These are phyloP conservation scores for Uromys caudimaculatus DNA, from an alignment of 2,797 vertebrate species.

Conservation along the genomic window DNA sequence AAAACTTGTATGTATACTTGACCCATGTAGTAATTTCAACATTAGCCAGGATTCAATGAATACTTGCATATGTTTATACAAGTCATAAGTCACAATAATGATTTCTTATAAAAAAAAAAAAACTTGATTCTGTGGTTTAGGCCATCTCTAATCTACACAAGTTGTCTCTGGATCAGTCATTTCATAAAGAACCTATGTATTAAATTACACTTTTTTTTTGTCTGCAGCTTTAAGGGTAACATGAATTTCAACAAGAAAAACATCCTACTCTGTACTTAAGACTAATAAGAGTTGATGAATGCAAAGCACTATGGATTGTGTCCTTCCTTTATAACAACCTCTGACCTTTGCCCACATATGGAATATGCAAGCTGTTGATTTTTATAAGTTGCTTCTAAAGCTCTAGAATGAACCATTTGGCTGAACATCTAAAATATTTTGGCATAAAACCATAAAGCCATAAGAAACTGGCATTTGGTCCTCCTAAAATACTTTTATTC, in stretches of 20 bases:
- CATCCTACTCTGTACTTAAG: conserved; percentile 40
- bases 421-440: conserved; percentile 71
- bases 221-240: conserved; percentile 45
- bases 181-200: conserved; percentile 11
- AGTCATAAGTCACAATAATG: conserved; percentile 53
- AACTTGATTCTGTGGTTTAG: conserved; percentile 58
- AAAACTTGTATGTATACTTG: conserved; percentile 30
- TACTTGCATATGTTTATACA: conserved; percentile 55
- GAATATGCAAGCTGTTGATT: conserved; percentile 57
- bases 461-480: conserved; percentile 74
- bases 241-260: conserved; percentile 64
- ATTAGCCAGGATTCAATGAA: conserved; percentile 57
- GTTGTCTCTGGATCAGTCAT: conserved; percentile 52
- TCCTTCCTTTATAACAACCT: conserved; percentile 40
- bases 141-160: conserved; percentile 57
- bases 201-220: conserved; percentile 20
- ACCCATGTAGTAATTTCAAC: conserved; percentile 52
- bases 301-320: conserved; percentile 40
- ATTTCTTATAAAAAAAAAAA: conserved; percentile 65
- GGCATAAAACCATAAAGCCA: conserved; percentile 70
- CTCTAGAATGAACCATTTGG: conserved; percentile 66
- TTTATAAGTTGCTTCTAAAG: conserved; percentile 69
- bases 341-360: conserved; percentile 45
- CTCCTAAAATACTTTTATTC: conserved; percentile 67
- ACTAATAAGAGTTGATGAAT: conserved; percentile 50